These are phyloP conservation scores for Eidolon dupreanum DNA, from an alignment of 2,797 vertebrate genomes.

Conservation along the genomic window DNA sequence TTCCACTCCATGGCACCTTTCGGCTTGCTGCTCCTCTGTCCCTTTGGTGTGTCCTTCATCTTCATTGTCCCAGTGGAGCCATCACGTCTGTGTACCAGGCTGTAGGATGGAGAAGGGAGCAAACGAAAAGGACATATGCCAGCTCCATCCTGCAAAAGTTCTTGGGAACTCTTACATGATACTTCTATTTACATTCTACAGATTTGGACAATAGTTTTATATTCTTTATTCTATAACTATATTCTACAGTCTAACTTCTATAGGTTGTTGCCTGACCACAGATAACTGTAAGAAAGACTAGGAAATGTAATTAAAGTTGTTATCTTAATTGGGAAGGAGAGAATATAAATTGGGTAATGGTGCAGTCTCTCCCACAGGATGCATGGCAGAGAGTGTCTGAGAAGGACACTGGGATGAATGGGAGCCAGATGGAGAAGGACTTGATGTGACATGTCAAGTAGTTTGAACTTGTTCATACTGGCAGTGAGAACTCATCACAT, in stretches of 20 bases:
- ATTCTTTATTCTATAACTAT: neutral
- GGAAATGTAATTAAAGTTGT: neutral
- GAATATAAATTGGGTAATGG: neutral
- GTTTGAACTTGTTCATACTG: neutral
- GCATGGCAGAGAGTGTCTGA: neutral
- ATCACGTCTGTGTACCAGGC: neutral
- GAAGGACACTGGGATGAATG: neutral
- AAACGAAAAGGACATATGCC: neutral
- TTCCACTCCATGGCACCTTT: neutral
- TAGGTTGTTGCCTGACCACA: neutral
- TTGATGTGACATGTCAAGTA: no score
- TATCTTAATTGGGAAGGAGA: neutral
- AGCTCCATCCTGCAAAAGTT: neutral
- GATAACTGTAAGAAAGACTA: neutral
- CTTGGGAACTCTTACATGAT: neutral
- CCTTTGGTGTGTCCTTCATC: neutral
- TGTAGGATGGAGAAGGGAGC: neutral
- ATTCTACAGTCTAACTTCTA: no score
- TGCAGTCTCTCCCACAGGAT: neutral
- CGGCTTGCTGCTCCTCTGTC: neutral
- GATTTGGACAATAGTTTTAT: neutral
- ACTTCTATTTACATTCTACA: neutral
- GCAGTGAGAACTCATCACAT: neutral
- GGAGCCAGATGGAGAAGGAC: neutral
- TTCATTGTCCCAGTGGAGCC: neutral